These are phyloP conservation scores for Campoletis sonorensis DNA, from an alignment of 1,140 invertebrate species.

Conservation along the genomic window DNA sequence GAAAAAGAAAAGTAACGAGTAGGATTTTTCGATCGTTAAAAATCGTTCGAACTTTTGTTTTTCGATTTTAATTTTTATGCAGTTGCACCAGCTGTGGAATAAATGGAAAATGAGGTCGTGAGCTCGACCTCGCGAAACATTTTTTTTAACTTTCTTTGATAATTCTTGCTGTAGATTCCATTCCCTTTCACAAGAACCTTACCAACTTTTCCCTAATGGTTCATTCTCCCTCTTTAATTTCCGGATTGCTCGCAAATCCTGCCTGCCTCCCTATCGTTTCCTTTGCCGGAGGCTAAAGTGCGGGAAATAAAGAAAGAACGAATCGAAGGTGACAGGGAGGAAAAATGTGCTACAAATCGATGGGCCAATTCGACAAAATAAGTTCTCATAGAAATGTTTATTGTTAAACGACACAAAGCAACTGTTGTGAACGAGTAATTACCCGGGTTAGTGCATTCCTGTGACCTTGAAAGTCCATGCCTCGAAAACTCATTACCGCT, in stretches of 20 bases:
- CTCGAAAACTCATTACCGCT: too few species aligned
- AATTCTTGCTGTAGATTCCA: background rate
- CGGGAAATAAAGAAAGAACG: background rate
- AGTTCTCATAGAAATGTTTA: too few species aligned
- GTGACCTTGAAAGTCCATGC: too few species aligned
- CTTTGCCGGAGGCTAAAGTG: background rate
- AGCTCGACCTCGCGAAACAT: background rate
- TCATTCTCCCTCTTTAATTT: constrained; percentile 21
- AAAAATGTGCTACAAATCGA: background rate
- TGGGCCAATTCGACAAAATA: too few species aligned
- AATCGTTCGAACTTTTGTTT: background rate
- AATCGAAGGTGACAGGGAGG: background rate
- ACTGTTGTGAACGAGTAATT: too few species aligned
- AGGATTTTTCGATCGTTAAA: background rate
- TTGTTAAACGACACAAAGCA: too few species aligned
- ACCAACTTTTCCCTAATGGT: background rate
- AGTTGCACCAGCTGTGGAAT: background rate
- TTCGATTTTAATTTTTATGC: background rate
- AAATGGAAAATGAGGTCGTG: background rate
- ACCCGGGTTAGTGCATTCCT: too few species aligned
- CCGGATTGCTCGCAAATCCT: constrained; percentile 7
- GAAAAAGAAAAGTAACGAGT: background rate
- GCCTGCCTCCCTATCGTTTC: background rate
- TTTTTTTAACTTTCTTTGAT: background rate
- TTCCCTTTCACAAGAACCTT: background rate